Percentiles rank a stretch among this genome's conserved stretches.
These are phyloP conservation scores for Rafetus swinhoei DNA, from an alignment of 2,113 vertebrate species.

Conservation along the genomic window DNA sequence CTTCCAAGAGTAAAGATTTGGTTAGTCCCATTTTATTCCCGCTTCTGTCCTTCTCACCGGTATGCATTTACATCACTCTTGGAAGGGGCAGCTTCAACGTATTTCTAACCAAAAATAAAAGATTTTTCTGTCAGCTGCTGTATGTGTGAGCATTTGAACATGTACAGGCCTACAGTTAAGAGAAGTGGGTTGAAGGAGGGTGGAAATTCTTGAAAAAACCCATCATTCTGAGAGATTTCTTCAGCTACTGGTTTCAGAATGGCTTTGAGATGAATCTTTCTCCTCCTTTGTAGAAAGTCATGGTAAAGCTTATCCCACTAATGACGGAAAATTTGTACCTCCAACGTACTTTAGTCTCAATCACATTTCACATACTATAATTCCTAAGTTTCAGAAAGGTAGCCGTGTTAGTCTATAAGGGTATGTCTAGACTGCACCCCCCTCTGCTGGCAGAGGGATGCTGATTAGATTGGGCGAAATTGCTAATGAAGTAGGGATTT, in stretches of 20 bases:
- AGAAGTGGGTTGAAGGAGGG: neutral
- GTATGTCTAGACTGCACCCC: no score
- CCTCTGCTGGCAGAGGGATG: no score
- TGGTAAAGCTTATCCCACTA: neutral
- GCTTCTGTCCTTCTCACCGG: neutral
- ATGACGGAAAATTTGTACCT: neutral
- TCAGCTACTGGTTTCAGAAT: neutral
- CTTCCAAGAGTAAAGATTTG: neutral
- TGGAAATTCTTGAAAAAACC: neutral
- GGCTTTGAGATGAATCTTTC: neutral
- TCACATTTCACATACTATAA: neutral
- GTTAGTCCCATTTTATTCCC: neutral
- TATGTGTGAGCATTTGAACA: fast-evolving
- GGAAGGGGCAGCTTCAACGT: neutral
- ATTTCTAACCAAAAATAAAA: neutral
- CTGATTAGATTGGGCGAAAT: no score
- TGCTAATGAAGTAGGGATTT: no score
- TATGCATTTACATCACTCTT: neutral
- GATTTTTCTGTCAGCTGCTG: neutral
- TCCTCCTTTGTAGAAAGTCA: neutral
- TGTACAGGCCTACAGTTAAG: neutral
- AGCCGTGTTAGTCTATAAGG: no score
- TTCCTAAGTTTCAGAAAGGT: no score
- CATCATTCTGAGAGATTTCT: neutral
- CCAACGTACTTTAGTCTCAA: fast-evolving